Conservation (phyloP, 2,113 vertebrate species). For the Callopanchax toddi region DNA sequence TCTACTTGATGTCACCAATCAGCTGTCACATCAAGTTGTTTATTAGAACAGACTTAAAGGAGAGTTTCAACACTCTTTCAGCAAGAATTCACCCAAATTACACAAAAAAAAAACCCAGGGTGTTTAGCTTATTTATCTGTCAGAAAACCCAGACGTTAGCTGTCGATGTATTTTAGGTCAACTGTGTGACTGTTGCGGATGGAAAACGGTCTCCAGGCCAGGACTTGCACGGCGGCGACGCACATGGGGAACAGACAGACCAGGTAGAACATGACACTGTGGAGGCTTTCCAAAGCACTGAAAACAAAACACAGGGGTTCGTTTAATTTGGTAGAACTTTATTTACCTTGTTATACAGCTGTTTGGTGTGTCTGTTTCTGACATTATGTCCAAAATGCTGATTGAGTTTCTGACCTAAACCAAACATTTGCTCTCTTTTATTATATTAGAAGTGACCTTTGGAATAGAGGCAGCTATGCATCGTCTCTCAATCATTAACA, state of each 20-base stretch:
- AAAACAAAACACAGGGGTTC: constrained; percentile 16
- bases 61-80: no score
- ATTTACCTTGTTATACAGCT: no score
- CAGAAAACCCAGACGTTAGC: constrained; percentile 26
- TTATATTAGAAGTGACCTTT: constrained; percentile 7
- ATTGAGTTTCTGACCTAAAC: neutral
- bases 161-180: constrained; percentile 67
- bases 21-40: neutral
- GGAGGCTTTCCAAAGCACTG: constrained; percentile 81
- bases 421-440: constrained; percentile 7
- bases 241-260: constrained; percentile 86
- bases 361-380: neutral
- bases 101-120: no score
- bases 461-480: neutral
- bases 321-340: no score
- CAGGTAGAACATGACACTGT: constrained; percentile 86
- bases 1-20: neutral
- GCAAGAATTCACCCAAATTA: no score
- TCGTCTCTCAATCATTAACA: neutral
- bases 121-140: no score
- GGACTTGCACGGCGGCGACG: constrained; percentile 79
- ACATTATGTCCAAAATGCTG: neutral
- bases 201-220: constrained; percentile 87
- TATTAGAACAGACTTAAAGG: neutral
- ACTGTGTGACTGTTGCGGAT: constrained; percentile 84